phyloP scores from a whole-genome alignment of 2,888 invertebrate species.

The Diarsia dahlii region DNA sequence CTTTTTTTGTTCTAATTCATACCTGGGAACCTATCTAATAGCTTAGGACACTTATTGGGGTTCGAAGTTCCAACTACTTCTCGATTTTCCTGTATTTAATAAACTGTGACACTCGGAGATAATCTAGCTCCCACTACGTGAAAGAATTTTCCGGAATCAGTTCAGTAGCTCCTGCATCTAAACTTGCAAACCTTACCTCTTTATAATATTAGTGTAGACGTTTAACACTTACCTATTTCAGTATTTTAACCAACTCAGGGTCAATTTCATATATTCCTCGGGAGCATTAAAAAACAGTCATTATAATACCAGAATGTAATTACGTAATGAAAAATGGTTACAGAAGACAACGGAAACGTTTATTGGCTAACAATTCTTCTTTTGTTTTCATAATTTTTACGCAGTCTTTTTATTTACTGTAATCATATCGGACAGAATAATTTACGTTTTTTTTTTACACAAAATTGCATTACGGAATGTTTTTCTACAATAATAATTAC shows the following conservation, averaged over 20 bases:
- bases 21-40: too few species aligned
- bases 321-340: slow-evolving; percentile 65
- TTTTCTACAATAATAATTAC: slow-evolving; percentile 57
- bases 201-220: too few species aligned
- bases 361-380: slow-evolving; percentile 60
- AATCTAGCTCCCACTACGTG: background rate
- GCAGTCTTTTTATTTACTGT: slow-evolving; percentile 81
- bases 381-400: slow-evolving; percentile 74
- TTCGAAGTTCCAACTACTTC: too few species aligned
- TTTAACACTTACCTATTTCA: background rate
- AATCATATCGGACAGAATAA: slow-evolving; percentile 70
- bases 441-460: slow-evolving; percentile 66
- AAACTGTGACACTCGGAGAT: background rate
- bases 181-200: too few species aligned
- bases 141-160: too few species aligned
- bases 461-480: slow-evolving; percentile 74
- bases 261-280: background rate
- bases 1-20: too few species aligned
- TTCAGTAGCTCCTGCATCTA: too few species aligned
- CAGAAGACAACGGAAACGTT: slow-evolving; percentile 66
- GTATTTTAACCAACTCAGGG: background rate
- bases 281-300: slow-evolving; percentile 57
- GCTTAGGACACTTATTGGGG: too few species aligned
- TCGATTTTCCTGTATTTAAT: too few species aligned
- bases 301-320: slow-evolving; percentile 71